Evolutionary conservation across 53 echinoderm and acorn worm genomes (phyloP).

Genomic region (Mesocentrotus franciscanus): DNA sequence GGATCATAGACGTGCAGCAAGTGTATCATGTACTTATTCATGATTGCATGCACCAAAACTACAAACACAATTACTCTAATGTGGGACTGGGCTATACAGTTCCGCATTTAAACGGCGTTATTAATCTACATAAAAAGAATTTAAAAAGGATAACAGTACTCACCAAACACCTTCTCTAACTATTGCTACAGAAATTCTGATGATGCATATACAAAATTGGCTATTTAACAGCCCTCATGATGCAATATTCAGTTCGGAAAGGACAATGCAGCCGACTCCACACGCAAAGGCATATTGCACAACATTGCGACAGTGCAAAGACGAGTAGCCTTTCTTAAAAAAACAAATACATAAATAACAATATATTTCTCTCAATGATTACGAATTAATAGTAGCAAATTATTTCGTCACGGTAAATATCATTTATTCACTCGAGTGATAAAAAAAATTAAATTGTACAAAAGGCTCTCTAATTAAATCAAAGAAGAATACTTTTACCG

Average conservation of each 20-base stretch:
- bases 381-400: too few species aligned
- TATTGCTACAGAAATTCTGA: neutral
- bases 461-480: too few species aligned
- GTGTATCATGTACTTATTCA: too few species aligned
- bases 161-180: neutral
- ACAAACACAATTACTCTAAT: neutral
- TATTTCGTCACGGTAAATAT: too few species aligned
- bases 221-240: neutral
- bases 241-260: neutral
- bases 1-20: too few species aligned
- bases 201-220: neutral
- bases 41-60: neutral
- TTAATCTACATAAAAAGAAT: neutral
- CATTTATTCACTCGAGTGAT: too few species aligned
- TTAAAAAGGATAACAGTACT: neutral
- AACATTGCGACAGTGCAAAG: slow-evolving; percentile 7
- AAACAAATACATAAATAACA: too few species aligned
- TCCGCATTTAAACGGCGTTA: neutral
- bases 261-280: slow-evolving; percentile 9
- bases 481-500: too few species aligned
- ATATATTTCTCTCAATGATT: too few species aligned
- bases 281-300: neutral
- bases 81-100: neutral
- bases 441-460: too few species aligned
- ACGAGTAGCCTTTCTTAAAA: too few species aligned